phyloP scores from a whole-genome alignment of 2,888 invertebrate genomes.

The Eilema depressum region DNA sequence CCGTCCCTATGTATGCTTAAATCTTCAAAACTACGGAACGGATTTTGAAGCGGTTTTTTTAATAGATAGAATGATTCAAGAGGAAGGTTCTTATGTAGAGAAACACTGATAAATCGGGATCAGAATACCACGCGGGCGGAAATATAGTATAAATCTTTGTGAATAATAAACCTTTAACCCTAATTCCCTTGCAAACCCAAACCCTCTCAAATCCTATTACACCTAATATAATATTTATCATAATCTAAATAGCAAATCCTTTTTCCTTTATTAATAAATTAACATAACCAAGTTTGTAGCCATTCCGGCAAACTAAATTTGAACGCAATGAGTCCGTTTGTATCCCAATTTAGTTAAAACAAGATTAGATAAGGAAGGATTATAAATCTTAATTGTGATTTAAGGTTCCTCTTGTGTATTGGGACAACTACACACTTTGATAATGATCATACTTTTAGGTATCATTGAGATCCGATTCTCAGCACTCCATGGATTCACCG shows the following conservation, averaged over 20 bases:
- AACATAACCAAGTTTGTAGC: background rate
- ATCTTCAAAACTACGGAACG: no score
- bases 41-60: no score
- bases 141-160: background rate
- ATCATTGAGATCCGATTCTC: no score
- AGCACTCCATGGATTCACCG: no score
- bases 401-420: background rate
- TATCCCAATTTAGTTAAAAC: background rate
- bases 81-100: no score
- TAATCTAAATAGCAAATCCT: background rate
- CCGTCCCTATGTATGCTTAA: no score
- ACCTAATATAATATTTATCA: conserved; percentile 1
- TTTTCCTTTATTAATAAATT: background rate
- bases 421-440: background rate
- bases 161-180: background rate
- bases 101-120: no score
- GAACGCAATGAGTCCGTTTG: background rate
- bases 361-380: background rate
- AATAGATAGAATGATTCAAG: no score
- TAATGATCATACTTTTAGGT: no score
- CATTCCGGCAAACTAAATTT: background rate
- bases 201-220: background rate
- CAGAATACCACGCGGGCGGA: no score
- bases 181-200: background rate
- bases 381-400: background rate